Evolutionary conservation across 92 coral and sea anemone species (phyloP), one percentile per base, ranked within the genome.

Genomic region (Zoanthus solanderi): DNA sequence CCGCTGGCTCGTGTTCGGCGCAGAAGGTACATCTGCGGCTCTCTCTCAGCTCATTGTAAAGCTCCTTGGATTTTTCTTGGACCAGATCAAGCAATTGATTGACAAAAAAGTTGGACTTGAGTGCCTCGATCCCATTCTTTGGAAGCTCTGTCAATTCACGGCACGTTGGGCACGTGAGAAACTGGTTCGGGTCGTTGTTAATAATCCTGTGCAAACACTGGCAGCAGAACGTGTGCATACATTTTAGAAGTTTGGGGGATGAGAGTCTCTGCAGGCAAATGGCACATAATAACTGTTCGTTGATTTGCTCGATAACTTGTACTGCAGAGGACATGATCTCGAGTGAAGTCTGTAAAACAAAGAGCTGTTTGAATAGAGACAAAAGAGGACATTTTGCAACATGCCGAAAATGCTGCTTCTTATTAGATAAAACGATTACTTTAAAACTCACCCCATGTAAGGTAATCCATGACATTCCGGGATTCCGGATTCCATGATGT

Each of bases 201-300:
- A 87, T 90, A 29, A 97, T 97, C 69, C 98, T 94, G 34, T 91
- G 94, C 81, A 97, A 73, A 79, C 99, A 97, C 56, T 91, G 94
- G 7, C 95, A 87, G 76, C 99, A 97, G 83, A 97, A 97, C 10
- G 99, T 93, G 84, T 97, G 99, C 92, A 94, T 89, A 74, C 99
- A 97, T n/a, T 79, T 74, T 18, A 97, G 94, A 47, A 97, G 90
- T 60, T 94, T 82, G 18, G 99, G 99, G 5, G 87, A 81, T 1
- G 94, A 77, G 88, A 93, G 86, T 37, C 94, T 93, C 54, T 97
- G 98, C 71, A 97, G 92, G 87, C 99, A 97, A 82, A 97, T 92
- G 34, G 99, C 96, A 69, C 99, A 97, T 50, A 97, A 80, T 14
- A 97, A 87, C 71, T 97, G 99, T 75, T 97, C 99, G 75, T 91